Evolutionary conservation across 2,888 invertebrate genomes (phyloP), one percentile per base, ranked within the genome.

Genomic region (Hirtodrosophila trivittata): DNA sequence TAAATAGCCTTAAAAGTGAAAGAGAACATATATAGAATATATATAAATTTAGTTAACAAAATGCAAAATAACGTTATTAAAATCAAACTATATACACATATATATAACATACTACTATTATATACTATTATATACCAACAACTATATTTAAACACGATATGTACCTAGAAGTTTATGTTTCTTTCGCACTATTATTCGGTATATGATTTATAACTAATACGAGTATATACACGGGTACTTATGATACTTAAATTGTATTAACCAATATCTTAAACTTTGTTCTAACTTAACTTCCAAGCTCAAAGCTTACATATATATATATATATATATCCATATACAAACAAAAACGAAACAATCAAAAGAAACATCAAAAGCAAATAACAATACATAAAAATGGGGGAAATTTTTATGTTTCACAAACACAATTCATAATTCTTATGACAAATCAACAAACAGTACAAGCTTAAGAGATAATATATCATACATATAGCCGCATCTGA

Each of bases 251-350:
- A 43, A 41, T 46, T 51, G 12, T 16, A 50, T 51, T 51, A 10
- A 51, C 9, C 21, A 25, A 42, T 38, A 37, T 38, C 18, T 62
- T 66, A 55, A 55, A n/a, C n/a, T 25, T 56, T 63, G 43, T 10
- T 41, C 33, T 55, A 32, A 16, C 38, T 33, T 10, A 52, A 55
- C 2, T 51, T 59, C 57, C 51, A 60, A 56, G 68, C 77, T 72
- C 30, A 55, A 57, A 58, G 51, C 52, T 58, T 35, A 39, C 12
- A 47, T 18, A 3, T 8, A 35, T 5, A 39, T 1, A 28, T 10
- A 14, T 5, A 16, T 12, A 33, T 3, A n/a, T n/a, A n/a, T n/a
- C n/a, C n/a, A n/a, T n/a, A n/a, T n/a, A n/a, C n/a, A n/a, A n/a
- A n/a, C n/a, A n/a, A n/a, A 10, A 10, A 7, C 3, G 32, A 30